Evolutionary conservation across 2,888 invertebrate species (phyloP).

Genomic region (Sinodicranocentrus sp.): DNA sequence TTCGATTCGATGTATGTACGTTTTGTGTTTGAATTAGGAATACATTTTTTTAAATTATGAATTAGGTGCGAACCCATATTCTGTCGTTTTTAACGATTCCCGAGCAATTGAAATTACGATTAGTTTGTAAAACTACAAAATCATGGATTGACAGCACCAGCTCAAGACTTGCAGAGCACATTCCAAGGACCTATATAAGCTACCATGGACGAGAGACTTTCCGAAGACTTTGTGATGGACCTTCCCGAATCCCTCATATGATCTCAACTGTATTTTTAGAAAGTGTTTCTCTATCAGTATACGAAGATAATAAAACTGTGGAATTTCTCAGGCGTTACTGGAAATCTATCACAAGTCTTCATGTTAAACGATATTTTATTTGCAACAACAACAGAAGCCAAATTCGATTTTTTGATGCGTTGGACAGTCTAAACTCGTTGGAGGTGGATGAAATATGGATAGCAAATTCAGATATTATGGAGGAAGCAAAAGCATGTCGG

Average conservation of each 20-base stretch:
- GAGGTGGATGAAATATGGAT: constrained; percentile 48
- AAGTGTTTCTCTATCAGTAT: constrained; percentile 14
- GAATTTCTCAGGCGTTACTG: constrained; percentile 25
- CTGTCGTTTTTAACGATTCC: constrained; percentile 34
- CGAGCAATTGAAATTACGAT: constrained; percentile 27
- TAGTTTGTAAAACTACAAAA: constrained; percentile 29
- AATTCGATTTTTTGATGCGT: constrained; percentile 2
- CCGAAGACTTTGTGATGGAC: neutral
- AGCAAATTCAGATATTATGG: constrained; percentile 12
- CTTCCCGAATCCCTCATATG: neutral
- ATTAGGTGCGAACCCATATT: constrained; percentile 47
- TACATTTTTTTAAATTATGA: neutral
- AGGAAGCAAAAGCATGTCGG: neutral
- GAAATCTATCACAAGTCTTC: neutral
- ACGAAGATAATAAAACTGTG: constrained; percentile 8
- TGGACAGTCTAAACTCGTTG: constrained; percentile 20
- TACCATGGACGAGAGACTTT: constrained; percentile 20
- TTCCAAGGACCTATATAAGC: constrained; percentile 10
- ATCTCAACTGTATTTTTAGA: constrained; percentile 29
- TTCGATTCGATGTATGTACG: no score
- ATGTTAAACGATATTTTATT: constrained; percentile 33
- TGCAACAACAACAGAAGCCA: constrained; percentile 2
- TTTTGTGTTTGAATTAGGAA: no score
- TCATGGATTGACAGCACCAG: constrained; percentile 35
- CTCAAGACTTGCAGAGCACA: constrained; percentile 30